Conservation (phyloP, 2,797 vertebrate genomes). For the Chrysocyon brachyurus region DNA sequence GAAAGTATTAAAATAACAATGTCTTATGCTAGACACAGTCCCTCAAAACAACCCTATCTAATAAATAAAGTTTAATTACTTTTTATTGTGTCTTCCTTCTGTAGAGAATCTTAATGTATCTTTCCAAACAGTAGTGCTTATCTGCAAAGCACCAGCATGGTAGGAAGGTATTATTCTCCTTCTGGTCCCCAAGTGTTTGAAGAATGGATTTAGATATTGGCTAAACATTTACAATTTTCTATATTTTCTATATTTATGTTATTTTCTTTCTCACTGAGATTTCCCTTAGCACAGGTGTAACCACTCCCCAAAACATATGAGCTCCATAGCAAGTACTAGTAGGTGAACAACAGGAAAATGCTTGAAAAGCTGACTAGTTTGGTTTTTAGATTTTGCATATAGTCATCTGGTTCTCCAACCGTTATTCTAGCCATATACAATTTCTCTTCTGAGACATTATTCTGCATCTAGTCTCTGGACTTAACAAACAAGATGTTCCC, state of each 20-base stretch:
- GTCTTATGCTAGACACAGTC: neutral
- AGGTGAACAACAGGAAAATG: neutral
- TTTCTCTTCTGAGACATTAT: neutral
- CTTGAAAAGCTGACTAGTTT: neutral
- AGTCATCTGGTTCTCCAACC: neutral
- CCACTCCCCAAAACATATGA: neutral
- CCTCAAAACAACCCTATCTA: neutral
- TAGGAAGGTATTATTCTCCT: neutral
- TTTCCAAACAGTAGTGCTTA: neutral
- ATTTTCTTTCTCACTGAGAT: neutral
- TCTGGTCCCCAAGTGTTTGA: neutral
- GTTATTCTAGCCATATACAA: neutral
- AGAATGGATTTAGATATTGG: neutral
- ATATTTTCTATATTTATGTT: neutral
- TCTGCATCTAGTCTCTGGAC: neutral
- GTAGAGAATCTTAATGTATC: neutral
- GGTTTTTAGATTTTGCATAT: neutral
- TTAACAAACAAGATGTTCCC: neutral
- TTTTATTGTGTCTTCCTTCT: neutral
- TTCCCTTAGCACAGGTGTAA: neutral
- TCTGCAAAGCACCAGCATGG: neutral
- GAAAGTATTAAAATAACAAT: neutral
- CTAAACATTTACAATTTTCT: neutral
- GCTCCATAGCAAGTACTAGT: neutral
- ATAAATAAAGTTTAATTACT: neutral